phyloP scores from a whole-genome alignment of 92 coral and sea anemone species.

The Palythoa grandiflora region DNA sequence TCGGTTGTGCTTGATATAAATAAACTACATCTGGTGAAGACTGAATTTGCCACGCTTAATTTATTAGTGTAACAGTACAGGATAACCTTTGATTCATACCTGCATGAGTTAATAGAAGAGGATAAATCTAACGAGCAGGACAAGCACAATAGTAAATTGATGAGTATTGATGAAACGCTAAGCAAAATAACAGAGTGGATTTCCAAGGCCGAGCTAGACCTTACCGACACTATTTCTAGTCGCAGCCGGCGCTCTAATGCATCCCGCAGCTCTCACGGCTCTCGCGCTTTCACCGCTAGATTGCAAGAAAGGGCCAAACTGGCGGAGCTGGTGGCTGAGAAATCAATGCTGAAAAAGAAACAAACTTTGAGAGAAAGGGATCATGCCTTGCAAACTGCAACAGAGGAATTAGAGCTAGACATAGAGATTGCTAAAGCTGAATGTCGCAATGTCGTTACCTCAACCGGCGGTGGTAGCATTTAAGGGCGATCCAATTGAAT shows the following conservation, averaged over 20 bases:
- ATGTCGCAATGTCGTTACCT: constrained; percentile 69
- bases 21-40: constrained; percentile 44
- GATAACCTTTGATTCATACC: background rate
- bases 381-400: too few relatives aligned
- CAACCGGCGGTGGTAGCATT: constrained; percentile 63
- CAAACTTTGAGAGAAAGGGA: too few relatives aligned
- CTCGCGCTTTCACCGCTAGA: too few relatives aligned
- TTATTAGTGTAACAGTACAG: constrained; percentile 31
- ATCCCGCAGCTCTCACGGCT: too few relatives aligned
- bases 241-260: too few relatives aligned
- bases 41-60: constrained; percentile 7
- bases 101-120: constrained; percentile 1
- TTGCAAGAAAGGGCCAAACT: too few relatives aligned
- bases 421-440: too few relatives aligned
- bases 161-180: background rate
- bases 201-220: background rate
- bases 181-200: background rate
- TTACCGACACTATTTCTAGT: too few relatives aligned
- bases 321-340: too few relatives aligned
- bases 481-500: constrained; percentile 66
- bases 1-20: constrained; percentile 19
- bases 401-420: too few relatives aligned
- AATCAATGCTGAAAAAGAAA: too few relatives aligned
- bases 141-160: background rate
- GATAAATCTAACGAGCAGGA: background rate